Evolutionary conservation across 2,113 vertebrate species (phyloP).

Genomic region (Vimba vimba): DNA sequence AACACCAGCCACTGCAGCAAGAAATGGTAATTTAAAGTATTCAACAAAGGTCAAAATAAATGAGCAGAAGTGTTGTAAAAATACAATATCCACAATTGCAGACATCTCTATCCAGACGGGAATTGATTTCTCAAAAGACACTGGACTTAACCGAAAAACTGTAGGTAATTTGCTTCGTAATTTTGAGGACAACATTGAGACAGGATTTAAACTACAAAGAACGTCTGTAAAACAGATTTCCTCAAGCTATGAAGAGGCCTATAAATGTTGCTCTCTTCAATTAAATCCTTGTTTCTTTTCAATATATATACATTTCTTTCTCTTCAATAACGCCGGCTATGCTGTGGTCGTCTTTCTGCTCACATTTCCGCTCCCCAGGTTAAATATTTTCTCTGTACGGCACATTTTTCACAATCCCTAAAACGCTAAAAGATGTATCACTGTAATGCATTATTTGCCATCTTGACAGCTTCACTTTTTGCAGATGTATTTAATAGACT

Average conservation of each 20-base stretch:
- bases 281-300: background rate
- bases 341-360: background rate
- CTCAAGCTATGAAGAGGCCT: background rate
- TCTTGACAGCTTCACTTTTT: slow-evolving; percentile 34
- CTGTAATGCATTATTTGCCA: slow-evolving; percentile 9
- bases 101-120: background rate
- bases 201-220: background rate
- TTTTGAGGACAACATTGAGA: background rate
- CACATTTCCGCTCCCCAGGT: background rate
- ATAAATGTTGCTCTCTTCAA: background rate
- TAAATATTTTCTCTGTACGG: slow-evolving; percentile 1
- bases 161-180: background rate
- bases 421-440: background rate
- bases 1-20: background rate
- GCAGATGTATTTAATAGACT: slow-evolving; percentile 34
- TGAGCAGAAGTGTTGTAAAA: background rate
- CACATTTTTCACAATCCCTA: slow-evolving; percentile 6
- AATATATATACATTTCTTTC: background rate
- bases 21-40: background rate
- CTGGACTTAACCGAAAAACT: background rate
- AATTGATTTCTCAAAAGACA: background rate
- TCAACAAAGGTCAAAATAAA: background rate
- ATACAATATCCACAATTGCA: background rate
- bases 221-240: background rate
- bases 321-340: background rate